Conservation (phyloP, 2,888 invertebrate genomes). For the Zeuzera pyrina region DNA sequence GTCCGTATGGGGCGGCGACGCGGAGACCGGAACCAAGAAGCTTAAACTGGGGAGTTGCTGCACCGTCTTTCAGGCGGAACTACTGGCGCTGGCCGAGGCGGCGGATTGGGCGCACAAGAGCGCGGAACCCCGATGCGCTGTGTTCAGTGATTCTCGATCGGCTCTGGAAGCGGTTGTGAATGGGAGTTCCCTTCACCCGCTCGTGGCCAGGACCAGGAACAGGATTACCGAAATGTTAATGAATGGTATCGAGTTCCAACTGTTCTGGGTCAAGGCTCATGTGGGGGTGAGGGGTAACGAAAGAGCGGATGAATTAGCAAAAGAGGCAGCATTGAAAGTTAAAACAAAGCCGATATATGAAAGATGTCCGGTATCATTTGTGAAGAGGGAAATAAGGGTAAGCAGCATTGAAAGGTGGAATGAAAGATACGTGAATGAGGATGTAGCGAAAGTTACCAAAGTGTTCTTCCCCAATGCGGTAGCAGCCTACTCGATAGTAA, state of each 20-base stretch:
- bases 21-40: slow-evolving; percentile 3
- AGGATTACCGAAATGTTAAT: not conserved
- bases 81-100: too few species aligned
- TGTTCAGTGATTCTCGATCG: slow-evolving; percentile 3
- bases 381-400: too few species aligned
- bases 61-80: slow-evolving; percentile 9
- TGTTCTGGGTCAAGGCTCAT: too few species aligned
- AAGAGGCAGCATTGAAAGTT: not conserved
- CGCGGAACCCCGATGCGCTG: not conserved
- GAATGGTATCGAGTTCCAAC: too few species aligned
- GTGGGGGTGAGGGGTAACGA: too few species aligned
- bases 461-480: too few species aligned
- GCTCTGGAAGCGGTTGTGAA: slow-evolving; percentile 1
- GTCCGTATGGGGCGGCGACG: slow-evolving; percentile 1
- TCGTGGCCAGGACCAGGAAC: not conserved
- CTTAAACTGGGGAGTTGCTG: slow-evolving; percentile 4
- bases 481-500: too few species aligned
- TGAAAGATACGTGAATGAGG: too few species aligned
- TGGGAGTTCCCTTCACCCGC: slow-evolving; percentile 1
- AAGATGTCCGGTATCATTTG: too few species aligned
- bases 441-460: too few species aligned
- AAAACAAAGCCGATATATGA: too few species aligned
- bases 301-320: slow-evolving; percentile 7
- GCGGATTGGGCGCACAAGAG: not conserved
- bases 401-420: too few species aligned